Evolutionary conservation across 2,888 invertebrate genomes (phyloP).

Genomic region (Artemia sinica): DNA sequence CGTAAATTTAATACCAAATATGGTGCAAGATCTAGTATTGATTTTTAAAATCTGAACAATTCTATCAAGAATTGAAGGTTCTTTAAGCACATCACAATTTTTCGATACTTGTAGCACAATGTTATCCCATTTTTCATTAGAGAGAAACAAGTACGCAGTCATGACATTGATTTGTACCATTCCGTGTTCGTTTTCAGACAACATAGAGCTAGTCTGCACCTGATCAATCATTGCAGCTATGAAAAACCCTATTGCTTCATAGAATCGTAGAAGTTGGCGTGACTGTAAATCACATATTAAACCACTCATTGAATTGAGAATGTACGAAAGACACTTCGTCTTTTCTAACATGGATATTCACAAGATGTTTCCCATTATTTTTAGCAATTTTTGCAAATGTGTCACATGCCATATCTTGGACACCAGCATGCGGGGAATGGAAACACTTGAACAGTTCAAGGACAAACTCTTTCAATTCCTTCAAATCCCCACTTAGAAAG

Average conservation of each 20-base stretch:
- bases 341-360: constrained; percentile 87
- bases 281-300: constrained; percentile 98
- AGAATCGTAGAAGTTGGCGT: constrained; percentile 94
- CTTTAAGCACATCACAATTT: constrained; percentile 88
- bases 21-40: constrained; percentile 96
- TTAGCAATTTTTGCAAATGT: constrained; percentile 99
- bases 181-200: no score
- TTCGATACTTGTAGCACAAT: constrained; percentile 40
- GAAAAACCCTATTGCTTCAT: constrained; percentile 98
- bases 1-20: constrained; percentile 88
- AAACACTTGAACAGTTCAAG: constrained; percentile 99
- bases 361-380: constrained; percentile 94
- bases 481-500: constrained; percentile 98
- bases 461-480: constrained; percentile 97
- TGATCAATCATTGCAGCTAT: constrained; percentile 86
- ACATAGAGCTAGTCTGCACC: constrained; percentile 36
- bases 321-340: constrained; percentile 96
- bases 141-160: constrained; percentile 94
- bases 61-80: constrained; percentile 89
- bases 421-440: constrained; percentile 99
- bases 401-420: constrained; percentile 99
- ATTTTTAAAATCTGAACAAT: constrained; percentile 94
- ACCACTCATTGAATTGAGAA: constrained; percentile 79
- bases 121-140: constrained; percentile 97
- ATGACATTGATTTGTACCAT: no score